Base-by-base conservation (phyloP, 2,113 vertebrate genomes). In the Coryphaenoides rupestris region DNA sequence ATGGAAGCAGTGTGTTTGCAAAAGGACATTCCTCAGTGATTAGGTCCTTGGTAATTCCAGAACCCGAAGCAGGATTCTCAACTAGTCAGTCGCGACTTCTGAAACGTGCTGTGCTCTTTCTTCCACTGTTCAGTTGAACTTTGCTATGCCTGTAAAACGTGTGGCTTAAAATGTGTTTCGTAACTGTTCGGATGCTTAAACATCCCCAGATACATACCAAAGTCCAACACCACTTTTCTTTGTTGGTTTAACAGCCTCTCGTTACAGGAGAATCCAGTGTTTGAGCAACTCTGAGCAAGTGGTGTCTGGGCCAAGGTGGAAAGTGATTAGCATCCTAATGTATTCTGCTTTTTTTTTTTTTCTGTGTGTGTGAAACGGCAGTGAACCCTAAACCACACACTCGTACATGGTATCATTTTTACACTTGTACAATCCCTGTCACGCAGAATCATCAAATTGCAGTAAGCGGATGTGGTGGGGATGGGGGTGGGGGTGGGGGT, bases 11-110 rank as follows among this genome's bases (percentile, higher is more conserved):
- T 76, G n/a, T n/a, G 81, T 90, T 89, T 88, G 75, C 67, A 55
- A 64, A 74, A 84, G 66, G 79, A 70, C 85, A 84, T 92, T 92
- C 89, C 75, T 87, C 52, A 61, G 67, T 78, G 78, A 84, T 89
- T 85, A 83, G 63, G 66, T 74, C 45, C 53, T 57, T 73, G 24
- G 24, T 84, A 84, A 82, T 80, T 76, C 83, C 77, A 73, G 63
- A 80, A 72, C 72, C 56, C 72, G 53, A 54, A 54, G 19, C 53
- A 50, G 15, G 3, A 12, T 14, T 16, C 6, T 50, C 15, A 16
- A n/a, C 17, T 7, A 2, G 6, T 40, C 4, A 7, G 33, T 40
- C 33, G 7, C 33, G 9, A 7, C 33, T 40, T 10, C 16, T 17
- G 15, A 13, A n/a, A 50, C 47, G 17, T 16, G 47, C 58, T 55